A percentile compares a stretch with the other conserved stretches of the same genome.
phyloP scores from a whole-genome alignment of 1,140 invertebrate species.

The Stratiolaelaps scimitus region DNA sequence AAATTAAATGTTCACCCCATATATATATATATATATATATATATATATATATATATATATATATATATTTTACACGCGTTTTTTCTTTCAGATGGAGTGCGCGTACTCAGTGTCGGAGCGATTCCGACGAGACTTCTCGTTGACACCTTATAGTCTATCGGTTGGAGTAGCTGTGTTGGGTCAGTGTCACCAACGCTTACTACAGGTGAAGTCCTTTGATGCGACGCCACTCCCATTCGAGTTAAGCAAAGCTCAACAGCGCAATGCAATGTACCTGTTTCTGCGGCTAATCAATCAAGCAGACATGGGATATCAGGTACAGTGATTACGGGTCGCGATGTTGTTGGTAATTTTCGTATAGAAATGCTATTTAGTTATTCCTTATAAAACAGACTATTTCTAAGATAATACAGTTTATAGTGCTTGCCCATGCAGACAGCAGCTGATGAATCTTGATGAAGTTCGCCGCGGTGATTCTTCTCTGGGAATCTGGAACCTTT shows the following conservation, averaged over 20 bases:
- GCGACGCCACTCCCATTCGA: background rate
- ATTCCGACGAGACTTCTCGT: conserved; percentile 8
- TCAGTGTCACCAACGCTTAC: background rate
- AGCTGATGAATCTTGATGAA: too few relatives aligned
- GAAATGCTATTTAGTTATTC: too few relatives aligned
- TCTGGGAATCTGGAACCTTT: too few relatives aligned
- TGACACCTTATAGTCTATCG: background rate
- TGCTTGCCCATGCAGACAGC: too few relatives aligned
- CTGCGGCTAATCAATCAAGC: background rate
- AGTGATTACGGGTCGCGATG: background rate
- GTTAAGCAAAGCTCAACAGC: background rate
- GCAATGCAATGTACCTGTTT: background rate
- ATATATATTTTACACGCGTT: too few relatives aligned
- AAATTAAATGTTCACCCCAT: too few relatives aligned
- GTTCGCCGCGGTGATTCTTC: too few relatives aligned
- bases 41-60: too few relatives aligned
- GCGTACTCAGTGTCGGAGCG: conserved; percentile 10
- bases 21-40: too few relatives aligned
- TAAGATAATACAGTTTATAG: too few relatives aligned
- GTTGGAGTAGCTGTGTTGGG: background rate
- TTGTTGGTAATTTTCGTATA: background rate
- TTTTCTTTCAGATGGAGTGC: conserved; percentile 26
- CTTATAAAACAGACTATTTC: too few relatives aligned
- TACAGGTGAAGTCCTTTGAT: background rate
- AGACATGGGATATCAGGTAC: conserved; percentile 1